Conservation (phyloP, 2,113 vertebrate genomes). For the Chrysemys picta region DNA sequence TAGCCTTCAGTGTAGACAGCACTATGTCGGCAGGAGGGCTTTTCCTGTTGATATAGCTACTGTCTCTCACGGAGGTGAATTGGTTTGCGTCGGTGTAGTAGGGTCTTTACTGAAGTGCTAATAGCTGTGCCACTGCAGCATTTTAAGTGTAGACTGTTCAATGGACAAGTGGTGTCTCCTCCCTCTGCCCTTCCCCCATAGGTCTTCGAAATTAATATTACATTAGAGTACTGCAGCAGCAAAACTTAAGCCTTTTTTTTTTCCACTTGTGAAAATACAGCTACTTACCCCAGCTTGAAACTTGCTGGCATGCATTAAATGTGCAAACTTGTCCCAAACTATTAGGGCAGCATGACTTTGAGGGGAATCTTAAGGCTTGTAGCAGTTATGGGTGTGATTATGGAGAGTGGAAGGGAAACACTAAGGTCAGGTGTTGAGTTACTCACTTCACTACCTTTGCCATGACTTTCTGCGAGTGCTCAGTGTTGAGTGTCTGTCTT, state of each 20-base stretch:
- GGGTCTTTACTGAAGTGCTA: background rate
- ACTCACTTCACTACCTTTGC: background rate
- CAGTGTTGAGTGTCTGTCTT: conserved; percentile 8
- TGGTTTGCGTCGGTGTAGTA: background rate
- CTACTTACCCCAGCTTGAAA: background rate
- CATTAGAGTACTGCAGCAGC: background rate
- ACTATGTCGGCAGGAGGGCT: background rate
- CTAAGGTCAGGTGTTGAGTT: background rate
- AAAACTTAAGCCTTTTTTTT: background rate
- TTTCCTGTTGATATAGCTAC: background rate
- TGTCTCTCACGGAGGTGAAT: background rate
- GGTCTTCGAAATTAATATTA: conserved; percentile 32
- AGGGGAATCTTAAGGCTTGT: no score
- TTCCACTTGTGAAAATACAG: conserved; percentile 22
- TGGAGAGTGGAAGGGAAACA: no score
- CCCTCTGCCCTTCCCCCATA: background rate
- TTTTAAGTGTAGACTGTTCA: background rate
- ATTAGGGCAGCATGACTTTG: conserved; percentile 10
- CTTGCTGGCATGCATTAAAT: background rate
- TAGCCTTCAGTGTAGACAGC: background rate
- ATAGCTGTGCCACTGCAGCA: background rate
- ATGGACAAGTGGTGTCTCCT: background rate
- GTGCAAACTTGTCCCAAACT: background rate
- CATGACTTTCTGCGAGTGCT: background rate
- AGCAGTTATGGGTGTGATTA: no score